Base-by-base conservation (phyloP, 2,113 vertebrate genomes). In the Otis tarda region DNA sequence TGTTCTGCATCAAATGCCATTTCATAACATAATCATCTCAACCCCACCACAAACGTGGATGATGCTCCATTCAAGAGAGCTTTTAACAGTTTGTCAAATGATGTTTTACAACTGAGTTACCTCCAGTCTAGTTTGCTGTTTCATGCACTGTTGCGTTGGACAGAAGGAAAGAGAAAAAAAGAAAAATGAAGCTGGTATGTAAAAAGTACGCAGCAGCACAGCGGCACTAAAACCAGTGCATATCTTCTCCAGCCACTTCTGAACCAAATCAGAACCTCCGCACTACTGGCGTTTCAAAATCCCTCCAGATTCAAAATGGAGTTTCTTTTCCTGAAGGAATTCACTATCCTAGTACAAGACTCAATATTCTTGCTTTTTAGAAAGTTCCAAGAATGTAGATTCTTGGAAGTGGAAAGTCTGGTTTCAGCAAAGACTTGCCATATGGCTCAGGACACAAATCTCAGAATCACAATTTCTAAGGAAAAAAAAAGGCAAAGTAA, bases 11-110 rank as follows among this genome's bases (percentile, higher is more conserved):
- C 12, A 0, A 94, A 94, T 83, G 70, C 69, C 65, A 67, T 85
- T 94, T 95, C 87, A 52, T 56, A 93, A 88, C 39, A 23, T 22
- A 47, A 74, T 69, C 78, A 63, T 77, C 67, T 73, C 81, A 82
- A 52, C n/a, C n/a, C 31, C 5, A 11, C 81, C 75, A 61, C 81
- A 87, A 93, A 91, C 63, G 45, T 7, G 61, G 74, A 53, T 27
- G 89, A 82, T 79, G 77, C 69, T 87, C 74, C 43, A 31, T 77
- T 77, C 83, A 83, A 70, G 81, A 76, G 61, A 69, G 43, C 56
- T 89, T 92, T 80, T 70, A 93, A 86, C 64, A 70, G 82, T 91
- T 77, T 70, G 82, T 61, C 71, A 94, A 80, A 82, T 33, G 13
- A 45, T 50, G 19, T 47, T 91, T 94, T 93, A 92, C 55, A 88